Evolutionary conservation across 30 jellyfish, hydroid and myxozoan genomes (phyloP).

Genomic region (Aurelia sp.): DNA sequence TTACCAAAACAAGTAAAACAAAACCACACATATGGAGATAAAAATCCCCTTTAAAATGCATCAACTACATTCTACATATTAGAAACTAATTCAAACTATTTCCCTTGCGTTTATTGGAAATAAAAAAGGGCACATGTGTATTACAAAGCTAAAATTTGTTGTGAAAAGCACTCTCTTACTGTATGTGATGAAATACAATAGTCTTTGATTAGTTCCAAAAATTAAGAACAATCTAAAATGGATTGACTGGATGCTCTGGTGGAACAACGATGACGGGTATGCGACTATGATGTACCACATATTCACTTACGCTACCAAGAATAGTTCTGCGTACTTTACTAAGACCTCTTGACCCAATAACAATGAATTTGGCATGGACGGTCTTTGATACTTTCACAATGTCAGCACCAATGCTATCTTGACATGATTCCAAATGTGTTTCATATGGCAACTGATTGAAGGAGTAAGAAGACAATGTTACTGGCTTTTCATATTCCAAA

Average conservation of each 20-base stretch:
- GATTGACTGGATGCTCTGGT: slow-evolving; percentile 72
- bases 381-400: slow-evolving; percentile 34
- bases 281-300: slow-evolving; percentile 73
- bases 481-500: too few relatives aligned
- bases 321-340: slow-evolving; percentile 74
- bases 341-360: slow-evolving; percentile 78
- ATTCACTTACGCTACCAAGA: slow-evolving; percentile 77
- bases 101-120: too few relatives aligned
- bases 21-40: too few relatives aligned
- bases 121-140: too few relatives aligned
- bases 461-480: too few relatives aligned
- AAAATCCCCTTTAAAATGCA: too few relatives aligned
- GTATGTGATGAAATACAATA: too few relatives aligned
- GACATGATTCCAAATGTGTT: slow-evolving; percentile 62
- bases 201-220: neutral
- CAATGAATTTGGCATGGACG: slow-evolving; percentile 43
- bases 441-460: slow-evolving; percentile 48
- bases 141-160: too few relatives aligned
- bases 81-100: too few relatives aligned
- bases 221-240: slow-evolving; percentile 10
- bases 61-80: too few relatives aligned
- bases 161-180: too few relatives aligned
- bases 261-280: slow-evolving; percentile 69
- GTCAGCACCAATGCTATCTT: slow-evolving; percentile 65
- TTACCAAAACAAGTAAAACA: too few relatives aligned